These are phyloP conservation scores for Ichneumoninae sp. DNA, from an alignment of 2,888 invertebrate genomes.

Conservation along the genomic window DNA sequence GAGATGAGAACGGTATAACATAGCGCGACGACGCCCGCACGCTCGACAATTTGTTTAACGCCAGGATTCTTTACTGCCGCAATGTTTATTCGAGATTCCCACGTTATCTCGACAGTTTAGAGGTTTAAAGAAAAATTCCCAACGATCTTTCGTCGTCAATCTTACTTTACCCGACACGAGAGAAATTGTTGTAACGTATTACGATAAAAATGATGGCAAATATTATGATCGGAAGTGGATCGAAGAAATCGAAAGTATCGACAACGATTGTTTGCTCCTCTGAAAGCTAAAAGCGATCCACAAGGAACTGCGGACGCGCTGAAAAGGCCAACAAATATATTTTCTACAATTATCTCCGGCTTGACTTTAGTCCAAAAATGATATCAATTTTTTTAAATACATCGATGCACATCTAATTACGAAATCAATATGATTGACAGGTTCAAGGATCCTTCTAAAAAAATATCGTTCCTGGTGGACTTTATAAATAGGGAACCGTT, in stretches of 20 bases:
- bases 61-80: slow-evolving; percentile 41
- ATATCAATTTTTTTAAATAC: neutral
- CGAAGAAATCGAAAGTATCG: neutral
- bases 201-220: neutral
- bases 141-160: neutral
- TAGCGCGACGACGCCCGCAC: slow-evolving; percentile 51
- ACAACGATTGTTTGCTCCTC: too few species aligned
- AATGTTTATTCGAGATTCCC: slow-evolving; percentile 48
- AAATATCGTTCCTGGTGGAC: neutral
- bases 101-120: slow-evolving; percentile 29
- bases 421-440: neutral
- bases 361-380: neutral
- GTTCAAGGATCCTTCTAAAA: neutral
- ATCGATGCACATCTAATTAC: neutral
- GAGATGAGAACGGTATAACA: slow-evolving; percentile 52
- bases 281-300: too few species aligned
- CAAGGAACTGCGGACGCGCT: too few species aligned
- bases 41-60: slow-evolving; percentile 61
- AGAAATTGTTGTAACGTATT: neutral
- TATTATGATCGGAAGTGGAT: neutral
- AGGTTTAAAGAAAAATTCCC: slow-evolving; percentile 2
- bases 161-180: neutral
- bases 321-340: neutral
- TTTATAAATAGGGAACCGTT: slow-evolving; percentile 21
- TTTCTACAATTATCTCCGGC: neutral